Percentiles rank a stretch among this genome's conserved stretches.
Conservation (phyloP, 2,888 invertebrate genomes). For the Eupithecia vulgata region DNA sequence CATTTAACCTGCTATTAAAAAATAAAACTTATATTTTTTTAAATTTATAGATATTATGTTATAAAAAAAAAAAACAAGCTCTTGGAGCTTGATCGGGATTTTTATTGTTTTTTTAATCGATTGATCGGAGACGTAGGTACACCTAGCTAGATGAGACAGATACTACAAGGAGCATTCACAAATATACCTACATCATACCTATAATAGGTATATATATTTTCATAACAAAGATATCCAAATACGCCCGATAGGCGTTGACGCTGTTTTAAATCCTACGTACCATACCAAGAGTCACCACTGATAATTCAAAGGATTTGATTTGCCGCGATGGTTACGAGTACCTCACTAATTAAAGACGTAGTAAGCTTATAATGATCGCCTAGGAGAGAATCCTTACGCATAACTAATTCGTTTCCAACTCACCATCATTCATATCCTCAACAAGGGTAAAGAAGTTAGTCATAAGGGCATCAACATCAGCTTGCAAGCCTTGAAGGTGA, state of each 20-base stretch:
- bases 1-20: no score
- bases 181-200: no score
- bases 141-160: no score
- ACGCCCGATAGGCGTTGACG: no score
- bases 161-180: no score
- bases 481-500: slow-evolving; percentile 49
- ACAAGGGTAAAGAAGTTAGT: slow-evolving; percentile 43
- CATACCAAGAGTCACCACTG: background rate
- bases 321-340: background rate
- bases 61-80: no score
- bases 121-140: no score
- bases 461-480: slow-evolving; percentile 58
- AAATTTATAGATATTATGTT: no score
- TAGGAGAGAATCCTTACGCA: background rate
- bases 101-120: no score
- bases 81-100: no score
- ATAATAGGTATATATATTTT: no score
- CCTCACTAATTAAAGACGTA: background rate
- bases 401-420: slow-evolving; percentile 3
- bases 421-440: slow-evolving; percentile 33
- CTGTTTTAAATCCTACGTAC: background rate
- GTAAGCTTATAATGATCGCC: background rate
- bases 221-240: background rate
- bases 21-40: no score
- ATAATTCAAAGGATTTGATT: background rate